Evolutionary conservation across 2,888 invertebrate species (phyloP).

Genomic region (Aleiodes testaceus): DNA sequence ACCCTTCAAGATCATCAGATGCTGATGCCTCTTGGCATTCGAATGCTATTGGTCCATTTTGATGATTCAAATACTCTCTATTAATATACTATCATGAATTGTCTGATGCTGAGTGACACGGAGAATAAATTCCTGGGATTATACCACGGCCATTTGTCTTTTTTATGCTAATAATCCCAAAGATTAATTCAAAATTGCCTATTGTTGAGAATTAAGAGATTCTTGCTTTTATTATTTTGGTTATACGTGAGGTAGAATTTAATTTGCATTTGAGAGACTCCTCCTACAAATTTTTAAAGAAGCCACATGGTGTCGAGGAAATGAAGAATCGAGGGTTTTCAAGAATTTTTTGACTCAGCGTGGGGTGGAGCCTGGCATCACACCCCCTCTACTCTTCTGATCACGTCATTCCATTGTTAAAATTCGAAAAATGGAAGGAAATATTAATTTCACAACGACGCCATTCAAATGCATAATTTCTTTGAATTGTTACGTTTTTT

Average conservation of each 20-base stretch:
- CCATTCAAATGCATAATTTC: neutral
- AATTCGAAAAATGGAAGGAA: neutral
- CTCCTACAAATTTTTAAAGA: neutral
- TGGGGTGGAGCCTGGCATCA: conserved; percentile 39
- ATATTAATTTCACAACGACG: neutral
- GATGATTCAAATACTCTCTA: conserved; percentile 1
- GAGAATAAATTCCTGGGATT: conserved; percentile 40
- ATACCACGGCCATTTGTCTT: conserved; percentile 22
- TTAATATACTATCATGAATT: conserved; percentile 46
- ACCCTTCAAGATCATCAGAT: conserved; percentile 42
- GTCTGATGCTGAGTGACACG: conserved; percentile 8
- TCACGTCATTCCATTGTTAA: too few relatives aligned
- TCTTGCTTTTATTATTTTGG: neutral
- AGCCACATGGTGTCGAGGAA: conserved; percentile 26
- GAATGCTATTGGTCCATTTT: neutral
- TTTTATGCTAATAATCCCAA: too few relatives aligned
- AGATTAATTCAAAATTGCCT: conserved; percentile 8
- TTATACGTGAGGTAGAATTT: neutral
- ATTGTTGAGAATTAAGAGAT: conserved; percentile 18
- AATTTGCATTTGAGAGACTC: conserved; percentile 20
- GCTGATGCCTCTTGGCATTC: conserved; percentile 36
- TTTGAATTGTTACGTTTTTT: neutral
- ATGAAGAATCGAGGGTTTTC: conserved; percentile 24
- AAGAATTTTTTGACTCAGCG: conserved; percentile 33
- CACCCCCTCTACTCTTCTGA: conserved; percentile 32